Evolutionary conservation across 1,140 invertebrate genomes (phyloP).

Genomic region (Papilio dardanus): DNA sequence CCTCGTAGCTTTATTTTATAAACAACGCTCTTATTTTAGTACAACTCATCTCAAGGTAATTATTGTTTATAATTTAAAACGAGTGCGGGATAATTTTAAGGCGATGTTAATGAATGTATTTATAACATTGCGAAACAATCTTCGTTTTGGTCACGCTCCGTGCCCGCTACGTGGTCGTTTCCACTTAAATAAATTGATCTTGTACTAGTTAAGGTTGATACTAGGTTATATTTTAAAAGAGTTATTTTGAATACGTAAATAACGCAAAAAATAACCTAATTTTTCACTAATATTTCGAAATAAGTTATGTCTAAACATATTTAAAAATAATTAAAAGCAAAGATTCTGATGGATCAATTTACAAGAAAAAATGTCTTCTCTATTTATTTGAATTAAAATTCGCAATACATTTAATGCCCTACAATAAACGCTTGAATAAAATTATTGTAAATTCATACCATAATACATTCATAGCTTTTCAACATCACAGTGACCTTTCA

Average conservation of each 20-base stretch:
- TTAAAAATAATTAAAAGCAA: too few species aligned
- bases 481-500: constrained; percentile 6
- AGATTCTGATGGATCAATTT: too few species aligned
- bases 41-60: constrained; percentile 14
- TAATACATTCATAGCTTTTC: neutral
- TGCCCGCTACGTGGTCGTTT: neutral
- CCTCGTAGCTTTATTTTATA: neutral
- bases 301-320: neutral
- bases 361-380: neutral
- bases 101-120: constrained; percentile 16
- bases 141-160: neutral
- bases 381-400: neutral
- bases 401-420: neutral
- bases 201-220: neutral
- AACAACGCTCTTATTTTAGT: constrained; percentile 2
- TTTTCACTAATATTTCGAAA: neutral
- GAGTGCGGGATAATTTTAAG: constrained; percentile 23
- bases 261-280: neutral
- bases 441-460: neutral
- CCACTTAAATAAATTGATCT: neutral
- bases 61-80: constrained; percentile 21
- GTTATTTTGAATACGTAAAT: neutral
- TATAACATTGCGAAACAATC: constrained; percentile 1
- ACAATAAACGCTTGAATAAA: neutral
- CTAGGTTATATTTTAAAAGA: neutral